phyloP scores from a whole-genome alignment of 2,797 vertebrate genomes.

The Anguilla obscura region DNA sequence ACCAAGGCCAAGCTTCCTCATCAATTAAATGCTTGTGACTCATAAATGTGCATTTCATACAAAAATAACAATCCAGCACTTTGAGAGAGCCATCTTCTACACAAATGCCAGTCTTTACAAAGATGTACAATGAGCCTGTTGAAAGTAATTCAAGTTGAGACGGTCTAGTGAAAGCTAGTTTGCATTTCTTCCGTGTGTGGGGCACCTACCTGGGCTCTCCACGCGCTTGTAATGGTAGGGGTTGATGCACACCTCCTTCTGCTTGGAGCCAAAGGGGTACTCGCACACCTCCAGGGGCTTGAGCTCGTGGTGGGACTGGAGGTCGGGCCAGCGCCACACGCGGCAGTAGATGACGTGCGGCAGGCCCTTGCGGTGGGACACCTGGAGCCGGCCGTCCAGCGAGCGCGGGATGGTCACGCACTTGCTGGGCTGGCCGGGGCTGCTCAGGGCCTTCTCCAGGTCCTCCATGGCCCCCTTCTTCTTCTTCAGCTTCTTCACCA shows the following conservation, averaged over 20 bases:
- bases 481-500: conserved; percentile 98
- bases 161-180: not conserved
- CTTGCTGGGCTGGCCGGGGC: conserved; percentile 94
- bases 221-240: conserved; percentile 97
- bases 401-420: conserved; percentile 97
- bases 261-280: conserved; percentile 97
- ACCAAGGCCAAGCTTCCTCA: not conserved
- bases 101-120: not conserved
- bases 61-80: conserved; percentile 4
- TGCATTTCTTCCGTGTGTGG: not conserved
- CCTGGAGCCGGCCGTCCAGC: conserved; percentile 90
- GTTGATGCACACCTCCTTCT: conserved; percentile 99
- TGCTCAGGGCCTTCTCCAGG: conserved; percentile 94
- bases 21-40: not conserved
- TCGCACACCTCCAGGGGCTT: conserved; percentile 97
- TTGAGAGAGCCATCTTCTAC: conserved; percentile 18
- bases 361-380: conserved; percentile 94
- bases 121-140: not conserved
- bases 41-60: not conserved
- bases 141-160: not conserved
- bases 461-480: conserved; percentile 99
- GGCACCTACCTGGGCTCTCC: conserved; percentile 91
- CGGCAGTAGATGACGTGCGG: conserved; percentile 97
- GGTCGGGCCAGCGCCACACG: conserved; percentile 97
- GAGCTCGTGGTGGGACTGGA: conserved; percentile 96